Percentiles rank a stretch among this genome's conserved stretches.
These are phyloP conservation scores for Phoxinus phoxinus DNA, from an alignment of 2,113 vertebrate species.

Conservation along the genomic window DNA sequence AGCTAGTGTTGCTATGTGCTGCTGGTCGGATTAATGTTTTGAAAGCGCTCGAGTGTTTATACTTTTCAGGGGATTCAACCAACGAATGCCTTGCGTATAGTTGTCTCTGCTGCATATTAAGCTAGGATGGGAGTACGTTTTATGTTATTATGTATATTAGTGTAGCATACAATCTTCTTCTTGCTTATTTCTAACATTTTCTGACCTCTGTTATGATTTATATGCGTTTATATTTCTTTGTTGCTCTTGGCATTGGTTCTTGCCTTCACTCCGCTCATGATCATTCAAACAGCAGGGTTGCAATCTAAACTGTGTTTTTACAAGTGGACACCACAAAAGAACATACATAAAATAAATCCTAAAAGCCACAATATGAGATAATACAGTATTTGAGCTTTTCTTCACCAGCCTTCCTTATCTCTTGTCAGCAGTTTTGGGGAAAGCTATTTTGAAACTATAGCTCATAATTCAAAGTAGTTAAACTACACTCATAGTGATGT, in stretches of 20 bases:
- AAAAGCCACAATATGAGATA: conserved; percentile 10
- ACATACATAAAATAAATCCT: conserved; percentile 29
- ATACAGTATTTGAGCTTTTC: background rate
- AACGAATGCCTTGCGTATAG: background rate
- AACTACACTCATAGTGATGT: no score
- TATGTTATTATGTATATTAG: background rate
- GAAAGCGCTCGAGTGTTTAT: background rate
- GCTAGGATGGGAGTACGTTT: background rate
- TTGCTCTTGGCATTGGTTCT: conserved; percentile 48
- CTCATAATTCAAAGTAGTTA: background rate
- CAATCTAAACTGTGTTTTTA: conserved; percentile 52
- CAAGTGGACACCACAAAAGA: conserved; percentile 43
- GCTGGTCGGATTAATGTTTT: background rate
- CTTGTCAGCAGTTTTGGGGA: background rate
- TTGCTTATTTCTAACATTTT: background rate
- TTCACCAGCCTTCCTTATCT: background rate
- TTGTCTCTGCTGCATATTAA: background rate
- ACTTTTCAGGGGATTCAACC: background rate
- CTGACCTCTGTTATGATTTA: conserved; percentile 4
- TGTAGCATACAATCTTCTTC: background rate
- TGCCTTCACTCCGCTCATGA: conserved; percentile 13
- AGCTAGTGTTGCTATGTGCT: background rate
- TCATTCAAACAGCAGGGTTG: conserved; percentile 33
- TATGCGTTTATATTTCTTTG: conserved; percentile 19
- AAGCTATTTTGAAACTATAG: background rate